Evolutionary conservation across 1,140 invertebrate genomes (phyloP).

Genomic region (Drosophila asahinai): DNA sequence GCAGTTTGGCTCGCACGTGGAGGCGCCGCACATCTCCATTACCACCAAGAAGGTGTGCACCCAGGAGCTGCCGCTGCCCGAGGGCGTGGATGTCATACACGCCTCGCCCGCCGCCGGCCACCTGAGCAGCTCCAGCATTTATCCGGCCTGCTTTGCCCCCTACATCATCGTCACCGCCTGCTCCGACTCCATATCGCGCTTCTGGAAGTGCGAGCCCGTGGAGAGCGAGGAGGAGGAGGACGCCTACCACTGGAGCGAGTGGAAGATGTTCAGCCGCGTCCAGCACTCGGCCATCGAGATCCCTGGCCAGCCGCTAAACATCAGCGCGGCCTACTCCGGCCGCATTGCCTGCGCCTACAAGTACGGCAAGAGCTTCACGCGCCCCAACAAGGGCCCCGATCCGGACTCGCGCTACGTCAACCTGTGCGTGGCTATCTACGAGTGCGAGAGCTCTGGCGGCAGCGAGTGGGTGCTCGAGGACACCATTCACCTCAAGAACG

Average conservation of each 20-base stretch:
- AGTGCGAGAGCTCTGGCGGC: conserved; percentile 99
- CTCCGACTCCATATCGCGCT: conserved; percentile 92
- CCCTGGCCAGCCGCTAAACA: conserved; percentile 94
- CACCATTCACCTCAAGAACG: conserved; percentile 95
- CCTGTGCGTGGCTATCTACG: conserved; percentile 98
- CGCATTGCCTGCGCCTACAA: conserved; percentile 98
- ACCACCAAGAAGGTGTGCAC: conserved; percentile 92
- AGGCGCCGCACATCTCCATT: conserved; percentile 88
- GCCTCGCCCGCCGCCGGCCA: conserved; percentile 97
- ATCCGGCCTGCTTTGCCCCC: conserved; percentile 98
- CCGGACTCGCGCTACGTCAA: conserved; percentile 95
- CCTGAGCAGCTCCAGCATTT: conserved; percentile 98
- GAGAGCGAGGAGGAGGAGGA: conserved; percentile 12
- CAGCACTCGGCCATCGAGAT: conserved; percentile 95
- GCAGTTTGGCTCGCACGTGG: conserved; percentile 56
- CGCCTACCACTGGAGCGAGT: conserved; percentile 93
- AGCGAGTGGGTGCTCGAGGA: conserved; percentile 99
- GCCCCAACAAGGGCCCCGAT: conserved; percentile 89
- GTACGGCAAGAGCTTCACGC: conserved; percentile 93
- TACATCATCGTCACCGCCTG: conserved; percentile 98
- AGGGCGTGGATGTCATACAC: conserved; percentile 96
- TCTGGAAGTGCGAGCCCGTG: conserved; percentile 91
- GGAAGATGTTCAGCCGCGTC: conserved; percentile 94
- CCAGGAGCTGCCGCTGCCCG: conserved; percentile 93
- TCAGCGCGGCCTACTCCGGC: conserved; percentile 98